phyloP scores from a whole-genome alignment of 2,888 invertebrate genomes.

The Coleophora flavipennella region DNA sequence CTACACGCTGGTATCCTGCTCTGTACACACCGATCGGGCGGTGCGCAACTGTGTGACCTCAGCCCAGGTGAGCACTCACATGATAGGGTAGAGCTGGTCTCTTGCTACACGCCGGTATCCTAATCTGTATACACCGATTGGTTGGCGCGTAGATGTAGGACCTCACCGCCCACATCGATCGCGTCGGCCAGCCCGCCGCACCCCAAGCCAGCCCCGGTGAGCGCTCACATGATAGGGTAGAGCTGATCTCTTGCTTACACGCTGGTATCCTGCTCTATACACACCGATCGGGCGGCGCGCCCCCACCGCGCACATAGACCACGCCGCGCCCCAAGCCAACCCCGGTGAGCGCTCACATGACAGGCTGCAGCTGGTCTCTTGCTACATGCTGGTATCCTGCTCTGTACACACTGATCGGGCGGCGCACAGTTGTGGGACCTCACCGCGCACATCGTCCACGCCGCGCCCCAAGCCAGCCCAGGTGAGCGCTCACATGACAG shows the following conservation, averaged over 20 bases:
- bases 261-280: too few species aligned
- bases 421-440: conserved; percentile 99
- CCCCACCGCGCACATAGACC: too few species aligned
- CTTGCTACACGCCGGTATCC: conserved; percentile 20
- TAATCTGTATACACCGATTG: conserved; percentile 93
- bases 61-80: background rate
- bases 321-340: too few species aligned
- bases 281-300: too few species aligned
- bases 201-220: background rate
- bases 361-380: too few species aligned
- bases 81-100: background rate
- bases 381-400: too few species aligned
- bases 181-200: conserved; percentile 53
- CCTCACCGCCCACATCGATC: conserved; percentile 93
- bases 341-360: too few species aligned
- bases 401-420: conserved; percentile 93
- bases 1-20: too few species aligned
- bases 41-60: too few species aligned
- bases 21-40: too few species aligned
- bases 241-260: conserved; percentile 20
- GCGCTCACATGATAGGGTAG: background rate
- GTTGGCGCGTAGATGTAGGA: conserved; percentile 99
- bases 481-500: too few species aligned
- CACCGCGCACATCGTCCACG: conserved; percentile 91
- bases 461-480: conserved; percentile 18